Base-by-base conservation (phyloP, 1,140 invertebrate species). In the Mamestra configurata region DNA sequence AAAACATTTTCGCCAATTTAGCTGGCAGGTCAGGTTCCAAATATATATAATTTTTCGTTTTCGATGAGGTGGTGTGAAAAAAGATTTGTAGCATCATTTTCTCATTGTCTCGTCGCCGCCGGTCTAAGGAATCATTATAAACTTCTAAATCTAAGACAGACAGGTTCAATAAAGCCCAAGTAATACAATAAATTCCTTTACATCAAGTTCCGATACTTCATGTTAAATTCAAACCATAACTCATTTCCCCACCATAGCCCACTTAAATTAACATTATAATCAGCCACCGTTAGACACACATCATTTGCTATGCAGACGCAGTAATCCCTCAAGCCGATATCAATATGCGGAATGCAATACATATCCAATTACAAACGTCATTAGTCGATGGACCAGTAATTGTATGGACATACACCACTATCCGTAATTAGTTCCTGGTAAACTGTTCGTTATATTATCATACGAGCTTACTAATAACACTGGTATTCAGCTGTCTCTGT, bases 261-360 rank as follows among this genome's bases (percentile, higher is more conserved):
- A 66, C 61, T 66, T 40, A 66, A 66, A 66, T 66, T 64, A 64
- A 66, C 61, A 40, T 66, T 66, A 37, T 66, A 66, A 66, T 66
- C 22, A 61, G 18, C 11, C n/a, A 8, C 61, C 18, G 31, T 66
- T 22, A 66, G 61, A 49, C 66, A 46, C 24, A 72, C 31, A 35
- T 22, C 24, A 72, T 57, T 72, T 53, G 31, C 27, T 55, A 75
- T 59, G 71, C 53, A 43, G 53, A 53, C 46, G 6, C 31, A 57
- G 27, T 59, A 75, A 43, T 75, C 71, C 53, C 71, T 75, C 20
- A 40, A 72, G 49, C 15, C 31, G 71, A 57, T 75, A 72, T 72
- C 31, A 59, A 57, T 75, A 75, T 59, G 31, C 53, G 53, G 53
- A 75, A 75, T 75, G 71, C 51, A 75, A 75, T 59, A 59, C 53